Evolutionary conservation across 1,140 invertebrate genomes (phyloP), one percentile per base, ranked within the genome.

Genomic region (Agrilus planipennis): DNA sequence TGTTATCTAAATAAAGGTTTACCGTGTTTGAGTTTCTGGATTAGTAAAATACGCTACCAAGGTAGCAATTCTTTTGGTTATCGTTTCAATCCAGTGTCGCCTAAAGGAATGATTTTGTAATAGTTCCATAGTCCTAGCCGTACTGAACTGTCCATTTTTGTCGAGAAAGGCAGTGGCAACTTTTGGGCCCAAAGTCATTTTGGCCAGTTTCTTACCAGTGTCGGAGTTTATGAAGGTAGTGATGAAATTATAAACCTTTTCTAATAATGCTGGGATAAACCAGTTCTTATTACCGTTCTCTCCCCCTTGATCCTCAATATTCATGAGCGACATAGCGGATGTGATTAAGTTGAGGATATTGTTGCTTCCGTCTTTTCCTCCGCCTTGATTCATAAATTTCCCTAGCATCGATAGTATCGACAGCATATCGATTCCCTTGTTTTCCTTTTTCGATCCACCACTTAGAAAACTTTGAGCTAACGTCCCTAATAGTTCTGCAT

Each of bases 211-310:
- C 48, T 75, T 75, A 1, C 81, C 82, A 0, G 85, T 60, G 46
- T 86, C 81, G 0, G 82, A 85, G 54, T 79, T 77, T 4, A 79
- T 76, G 52, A 86, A 85, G 30, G 84, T 73, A 44, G 85, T 81
- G 75, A 81, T 84, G 50, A 81, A 73, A 1, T 84, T 59, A 52
- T 84, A 80, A 1, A 76, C 47, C 38, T 77, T 79, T 50, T 84
- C 82, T 23, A 87, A 49, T 49, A 84, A 69, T 0, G 83, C 82
- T 1, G 82, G 81, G 42, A 85, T 58, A 45, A 78, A 76, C 61
- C 74, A 73, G 0, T 76, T 72, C 40, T 84, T 80, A 45, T 84
- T 79, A 17, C 75, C 72, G 25, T 76, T 70, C 22, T 71, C 72
- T 21, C 61, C 67, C 53, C 62, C 63, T 27, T 71, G 54, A 0